Conservation (phyloP, 2,888 invertebrate genomes). For the Heliconius aoede region DNA sequence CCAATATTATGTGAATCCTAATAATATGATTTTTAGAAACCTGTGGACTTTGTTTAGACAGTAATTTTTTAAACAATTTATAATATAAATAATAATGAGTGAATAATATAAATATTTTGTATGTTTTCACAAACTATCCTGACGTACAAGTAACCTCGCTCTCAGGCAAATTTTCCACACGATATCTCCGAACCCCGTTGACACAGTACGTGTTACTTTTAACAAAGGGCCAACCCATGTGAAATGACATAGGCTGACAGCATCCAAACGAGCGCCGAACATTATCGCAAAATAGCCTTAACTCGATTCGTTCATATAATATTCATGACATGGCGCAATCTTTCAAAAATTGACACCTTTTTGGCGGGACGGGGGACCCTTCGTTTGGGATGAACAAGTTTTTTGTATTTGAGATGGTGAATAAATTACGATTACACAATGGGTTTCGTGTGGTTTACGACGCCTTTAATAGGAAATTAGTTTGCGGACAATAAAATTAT, state of each 20-base stretch:
- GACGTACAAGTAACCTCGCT: constrained; percentile 47
- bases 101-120: background rate
- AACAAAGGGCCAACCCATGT: constrained; percentile 82
- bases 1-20: no score
- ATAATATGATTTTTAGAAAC: no score
- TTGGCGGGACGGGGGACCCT: constrained; percentile 67
- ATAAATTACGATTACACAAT: constrained; percentile 77
- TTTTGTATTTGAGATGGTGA: constrained; percentile 77
- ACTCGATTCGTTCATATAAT: constrained; percentile 83
- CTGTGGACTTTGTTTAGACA: no score
- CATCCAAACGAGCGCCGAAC: constrained; percentile 74
- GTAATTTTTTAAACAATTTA: no score
- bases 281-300: constrained; percentile 83
- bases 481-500: constrained; percentile 34
- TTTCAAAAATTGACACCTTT: constrained; percentile 84
- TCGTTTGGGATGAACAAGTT: constrained; percentile 71
- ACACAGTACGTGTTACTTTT: constrained; percentile 81
- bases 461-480: constrained; percentile 46
- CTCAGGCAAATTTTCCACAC: constrained; percentile 68
- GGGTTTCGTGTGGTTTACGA: constrained; percentile 58
- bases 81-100: background rate
- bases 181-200: constrained; percentile 63
- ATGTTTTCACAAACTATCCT: constrained; percentile 23
- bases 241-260: constrained; percentile 83
- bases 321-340: constrained; percentile 82